Conservation (phyloP, 1,140 invertebrate genomes). For the Macrosteles quadrilineatus region DNA sequence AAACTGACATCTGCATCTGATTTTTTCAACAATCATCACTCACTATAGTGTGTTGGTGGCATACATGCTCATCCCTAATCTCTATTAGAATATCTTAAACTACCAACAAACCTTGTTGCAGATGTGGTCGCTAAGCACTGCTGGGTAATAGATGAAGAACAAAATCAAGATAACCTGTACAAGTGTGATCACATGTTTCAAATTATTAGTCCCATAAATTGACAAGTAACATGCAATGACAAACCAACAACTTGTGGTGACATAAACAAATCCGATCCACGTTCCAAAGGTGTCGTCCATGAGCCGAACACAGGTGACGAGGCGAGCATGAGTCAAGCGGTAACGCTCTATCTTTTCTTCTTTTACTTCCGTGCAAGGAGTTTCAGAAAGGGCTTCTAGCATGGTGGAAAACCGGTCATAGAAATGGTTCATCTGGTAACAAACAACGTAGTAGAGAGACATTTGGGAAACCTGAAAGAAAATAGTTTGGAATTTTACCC, state of each 20-base stretch:
- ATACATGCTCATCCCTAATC: no score
- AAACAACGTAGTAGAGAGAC: not conserved
- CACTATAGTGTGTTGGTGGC: no score
- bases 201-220: not conserved
- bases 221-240: not conserved
- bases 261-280: not conserved
- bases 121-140: not conserved
- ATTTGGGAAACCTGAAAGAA: not conserved
- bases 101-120: not conserved
- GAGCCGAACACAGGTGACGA: not conserved
- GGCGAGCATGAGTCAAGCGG: not conserved
- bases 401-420: not conserved
- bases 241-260: not conserved
- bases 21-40: no score
- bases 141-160: not conserved
- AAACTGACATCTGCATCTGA: no score
- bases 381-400: not conserved
- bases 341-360: not conserved
- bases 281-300: not conserved
- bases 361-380: not conserved
- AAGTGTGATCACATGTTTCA: not conserved
- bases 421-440: slow-evolving; percentile 14
- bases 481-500: not conserved
- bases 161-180: not conserved
- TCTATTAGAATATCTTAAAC: no score